Base-by-base conservation (phyloP, 2,113 vertebrate genomes). In the Thinocorus orbignyianus region DNA sequence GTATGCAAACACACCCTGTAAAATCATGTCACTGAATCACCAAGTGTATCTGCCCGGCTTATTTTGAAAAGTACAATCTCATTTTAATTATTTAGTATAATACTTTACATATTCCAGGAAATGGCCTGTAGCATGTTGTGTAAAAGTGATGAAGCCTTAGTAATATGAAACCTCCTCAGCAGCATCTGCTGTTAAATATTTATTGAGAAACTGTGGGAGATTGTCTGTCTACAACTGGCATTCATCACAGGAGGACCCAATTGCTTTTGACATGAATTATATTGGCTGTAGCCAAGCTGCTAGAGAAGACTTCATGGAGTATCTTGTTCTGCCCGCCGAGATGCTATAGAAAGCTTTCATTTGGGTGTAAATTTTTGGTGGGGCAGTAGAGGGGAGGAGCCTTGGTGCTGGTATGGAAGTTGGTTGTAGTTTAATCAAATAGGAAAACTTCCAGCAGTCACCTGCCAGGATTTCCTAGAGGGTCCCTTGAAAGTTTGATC, bases 81-180 rank as follows among this genome's bases (percentile, higher is more conserved):
- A 52, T 92, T 97, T 97, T 82, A 96, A 96, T 97, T 92, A 94
- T 95, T 95, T 91, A 86, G 46, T 52, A 52, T 81, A 93, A 60
- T 70, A 79, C 44, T 96, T 96, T 60, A 79, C 54, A 71, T 96
- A 78, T 92, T 90, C 62, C 64, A 81, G 82, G 68, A 95, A 96
- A 88, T 80, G 31, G 84, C 84, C 84, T 88, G 80, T 94, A 91
- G 92, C 82, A 42, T 54, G 58, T 86, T 93, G 78, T 90, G 42
- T 79, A 81, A 89, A 96, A 94, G 76, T 81, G 88, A 90, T 62
- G 66, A 90, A 81, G 68, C 74, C 69, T 93, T 83, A 74, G 82
- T 88, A 94, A 90, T 55, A 64, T 31, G 60, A 93, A 92, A 90
- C 82, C 71, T 90, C 46, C 41, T 78, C 55, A 83, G 37, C 72